Base-by-base conservation (phyloP, 30 jellyfish, hydroid and myxozoan species). In the Aurelia coerulea region DNA sequence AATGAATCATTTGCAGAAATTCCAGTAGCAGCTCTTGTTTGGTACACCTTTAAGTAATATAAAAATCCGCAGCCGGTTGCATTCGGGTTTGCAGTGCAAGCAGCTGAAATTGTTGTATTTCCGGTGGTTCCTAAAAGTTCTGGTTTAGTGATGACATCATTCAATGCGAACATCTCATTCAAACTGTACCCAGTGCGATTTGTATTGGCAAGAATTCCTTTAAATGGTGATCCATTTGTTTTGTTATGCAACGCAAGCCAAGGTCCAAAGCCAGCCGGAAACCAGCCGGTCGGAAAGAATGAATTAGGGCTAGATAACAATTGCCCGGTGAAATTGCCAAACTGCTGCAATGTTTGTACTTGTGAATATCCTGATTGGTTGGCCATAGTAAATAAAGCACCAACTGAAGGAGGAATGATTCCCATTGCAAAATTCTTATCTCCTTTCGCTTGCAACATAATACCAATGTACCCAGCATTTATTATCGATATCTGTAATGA, bases 41-140 rank as follows among this genome's bases (percentile, higher is more conserved):
- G 52, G 41, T 29, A 53, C 2, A 79, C 87, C 7, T 41, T 56
- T 15, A 67, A 39, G 81, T 87, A 87, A 53, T 56, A 70, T 2
- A 87, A 73, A 87, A 31, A 87, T 12, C 96, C 96, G 53, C 96
- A 87, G 19, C 96, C 96, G 29, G 41, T 23, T 37, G 19, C n/a
- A 29, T 56, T 74, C 32, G 79, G 84, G 32, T 90, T 79, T 9
- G 88, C 81, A 1, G 32, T 42, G 88, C 97, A 90, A 19, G 34
- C 39, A 23, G 91, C 53, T 19, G 31, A 11, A 37, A 87, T 23
- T 9, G 92, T 60, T 18, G 85, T 14, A 39, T 70, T 73, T 41
- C 84, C 80, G 34, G 88, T 79, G 1, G 87, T 71, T 3, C 97
- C 97, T 65, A 90, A 66, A 13, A 69, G 62, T 12, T 53, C 63